Base-by-base conservation (phyloP, 2,113 vertebrate species). In the Centropus unirufus region DNA sequence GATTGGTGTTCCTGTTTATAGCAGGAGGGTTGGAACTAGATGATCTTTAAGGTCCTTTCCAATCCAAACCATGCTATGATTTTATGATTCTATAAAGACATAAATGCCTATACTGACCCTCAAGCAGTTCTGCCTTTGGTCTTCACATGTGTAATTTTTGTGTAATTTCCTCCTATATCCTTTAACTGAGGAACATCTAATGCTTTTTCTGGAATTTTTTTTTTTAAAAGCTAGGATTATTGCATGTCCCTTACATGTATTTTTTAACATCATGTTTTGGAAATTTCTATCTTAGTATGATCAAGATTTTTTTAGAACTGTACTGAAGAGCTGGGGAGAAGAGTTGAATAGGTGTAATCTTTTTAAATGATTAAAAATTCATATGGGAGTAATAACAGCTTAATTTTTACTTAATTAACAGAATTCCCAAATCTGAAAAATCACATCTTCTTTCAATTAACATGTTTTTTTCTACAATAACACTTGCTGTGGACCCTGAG, bases 401-500 rank as follows among this genome's bases (percentile, higher is more conserved):
- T 5, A 1, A 51, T 83, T 95, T 89, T 76, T 73, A 57, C 49
- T 82, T 66, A 76, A 79, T 91, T 96, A 87, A 77, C 40, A 74
- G 67, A 89, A 85, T 93, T 94, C 62, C 70, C 74, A 76, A 87
- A 87, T 90, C 70, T 83, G 77, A 61, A 93, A 79, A 92, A 47
- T 42, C 4, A 24, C 6, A 13, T 76, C 23, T 82, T 69, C 29
- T 78, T 16, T 57, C 78, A 96, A 95, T 95, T 91, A 92, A 87
- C 51, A 68, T 73, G 40, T 89, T 87, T n/a, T 85, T 87, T 84
- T 61, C 49, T 63, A n/a, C 74, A 79, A 46, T 52, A 93, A 57
- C 11, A 20, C 26, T 87, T 79, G 16, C 59, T 87, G 7, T 54
- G 95, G 89, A 66, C 30, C 54, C 66, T 46, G 62, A 49, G 27